Conservation (phyloP, 2,888 invertebrate species). For the Aelia acuminata region DNA sequence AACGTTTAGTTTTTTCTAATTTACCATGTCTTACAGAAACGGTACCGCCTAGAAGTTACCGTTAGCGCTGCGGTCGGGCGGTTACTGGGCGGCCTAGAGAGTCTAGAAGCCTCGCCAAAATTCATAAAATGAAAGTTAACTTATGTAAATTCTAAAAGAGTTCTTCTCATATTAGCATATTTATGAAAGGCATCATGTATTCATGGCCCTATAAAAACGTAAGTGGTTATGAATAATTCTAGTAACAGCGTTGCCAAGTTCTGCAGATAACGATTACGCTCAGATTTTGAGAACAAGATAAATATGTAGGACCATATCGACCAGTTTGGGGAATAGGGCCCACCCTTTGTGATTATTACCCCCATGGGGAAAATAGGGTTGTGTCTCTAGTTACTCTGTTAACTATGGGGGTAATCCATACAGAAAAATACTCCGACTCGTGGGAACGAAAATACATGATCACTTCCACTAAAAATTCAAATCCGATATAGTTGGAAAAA, state of each 20-base stretch:
- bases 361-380: neutral
- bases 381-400: neutral
- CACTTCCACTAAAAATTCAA: too few relatives aligned
- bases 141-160: neutral
- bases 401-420: too few relatives aligned
- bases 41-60: neutral
- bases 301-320: neutral
- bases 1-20: neutral
- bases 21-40: slow-evolving; percentile 1
- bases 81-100: neutral
- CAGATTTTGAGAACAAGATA: neutral
- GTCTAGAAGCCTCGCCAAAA: neutral
- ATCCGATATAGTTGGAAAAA: too few relatives aligned
- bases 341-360: neutral
- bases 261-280: neutral
- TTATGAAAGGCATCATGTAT: slow-evolving; percentile 14
- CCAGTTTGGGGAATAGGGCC: neutral
- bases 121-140: slow-evolving; percentile 1
- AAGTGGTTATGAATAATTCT: slow-evolving; percentile 4
- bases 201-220: slow-evolving; percentile 10
- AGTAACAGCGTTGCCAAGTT: neutral
- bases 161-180: slow-evolving; percentile 1
- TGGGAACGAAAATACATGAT: neutral
- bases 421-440: neutral
- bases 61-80: neutral